Evolutionary conservation across 2,797 vertebrate genomes (phyloP).

Genomic region (Paramormyrops hopkinsi): DNA sequence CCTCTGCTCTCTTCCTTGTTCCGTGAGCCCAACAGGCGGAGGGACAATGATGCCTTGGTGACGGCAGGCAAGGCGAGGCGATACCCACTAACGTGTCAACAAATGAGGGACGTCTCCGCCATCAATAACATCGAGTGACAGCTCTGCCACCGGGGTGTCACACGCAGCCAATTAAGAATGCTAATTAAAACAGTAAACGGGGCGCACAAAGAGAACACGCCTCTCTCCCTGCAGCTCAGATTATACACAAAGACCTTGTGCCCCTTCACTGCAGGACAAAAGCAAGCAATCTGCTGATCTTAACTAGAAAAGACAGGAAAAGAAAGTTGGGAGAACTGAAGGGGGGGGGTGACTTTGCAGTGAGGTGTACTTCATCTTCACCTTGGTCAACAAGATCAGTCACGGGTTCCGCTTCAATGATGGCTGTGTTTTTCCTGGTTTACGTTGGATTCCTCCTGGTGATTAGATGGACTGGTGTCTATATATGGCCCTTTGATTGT

Average conservation of each 20-base stretch:
- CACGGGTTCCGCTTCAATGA: not conserved
- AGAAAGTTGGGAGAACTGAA: slow-evolving; percentile 1
- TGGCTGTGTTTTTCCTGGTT: not conserved
- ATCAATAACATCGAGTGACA: slow-evolving; percentile 70
- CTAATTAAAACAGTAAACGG: slow-evolving; percentile 92
- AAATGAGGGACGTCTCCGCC: slow-evolving; percentile 59
- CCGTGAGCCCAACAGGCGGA: slow-evolving; percentile 51
- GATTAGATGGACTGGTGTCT: not conserved
- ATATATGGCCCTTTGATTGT: not conserved
- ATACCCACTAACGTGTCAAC: slow-evolving; percentile 62
- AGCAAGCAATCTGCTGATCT: slow-evolving; percentile 43
- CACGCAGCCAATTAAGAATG: slow-evolving; percentile 89
- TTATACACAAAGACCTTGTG: slow-evolving; percentile 41
- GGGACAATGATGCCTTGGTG: slow-evolving; percentile 62
- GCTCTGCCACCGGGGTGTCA: slow-evolving; percentile 81
- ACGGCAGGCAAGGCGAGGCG: slow-evolving; percentile 45
- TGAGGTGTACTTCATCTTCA: not conserved
- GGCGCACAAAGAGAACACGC: slow-evolving; percentile 57
- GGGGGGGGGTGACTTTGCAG: not conserved
- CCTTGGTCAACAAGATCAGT: not conserved
- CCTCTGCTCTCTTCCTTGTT: slow-evolving; percentile 51
- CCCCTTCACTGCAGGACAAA: slow-evolving; percentile 41
- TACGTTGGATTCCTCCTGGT: not conserved
- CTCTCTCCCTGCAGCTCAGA: slow-evolving; percentile 50
- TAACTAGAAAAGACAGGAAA: slow-evolving; percentile 33